Evolutionary conservation across 2,797 vertebrate genomes (phyloP).

Genomic region (Manis pentadactyla): DNA sequence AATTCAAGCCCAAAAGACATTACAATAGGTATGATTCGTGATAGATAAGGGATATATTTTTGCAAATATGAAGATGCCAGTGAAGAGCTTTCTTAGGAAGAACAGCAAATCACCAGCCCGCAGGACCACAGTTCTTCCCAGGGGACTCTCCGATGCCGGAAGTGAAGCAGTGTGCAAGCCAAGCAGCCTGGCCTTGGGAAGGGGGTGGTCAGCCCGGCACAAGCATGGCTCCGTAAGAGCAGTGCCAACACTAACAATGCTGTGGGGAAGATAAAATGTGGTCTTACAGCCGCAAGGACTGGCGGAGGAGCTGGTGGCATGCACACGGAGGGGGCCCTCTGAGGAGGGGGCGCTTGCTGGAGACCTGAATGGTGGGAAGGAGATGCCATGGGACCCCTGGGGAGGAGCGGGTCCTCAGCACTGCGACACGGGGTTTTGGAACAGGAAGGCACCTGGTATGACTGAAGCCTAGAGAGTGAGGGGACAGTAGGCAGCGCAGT

Average conservation of each 20-base stretch:
- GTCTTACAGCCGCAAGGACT: accelerated
- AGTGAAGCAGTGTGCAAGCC: no score
- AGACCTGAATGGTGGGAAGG: no score
- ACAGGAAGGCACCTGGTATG: no score
- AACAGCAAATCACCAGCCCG: background rate
- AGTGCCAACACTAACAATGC: background rate
- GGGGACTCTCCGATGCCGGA: background rate
- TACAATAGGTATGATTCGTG: background rate
- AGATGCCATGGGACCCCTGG: background rate
- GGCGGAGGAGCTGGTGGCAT: background rate
- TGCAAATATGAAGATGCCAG: background rate
- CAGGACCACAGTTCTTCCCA: background rate
- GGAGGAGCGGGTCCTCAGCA: background rate
- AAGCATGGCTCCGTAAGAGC: background rate
- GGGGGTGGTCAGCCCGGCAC: no score
- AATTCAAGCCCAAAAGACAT: background rate
- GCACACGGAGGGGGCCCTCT: background rate
- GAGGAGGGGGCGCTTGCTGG: background rate
- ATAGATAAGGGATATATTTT: background rate
- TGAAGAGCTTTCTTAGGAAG: background rate
- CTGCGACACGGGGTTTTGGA: background rate
- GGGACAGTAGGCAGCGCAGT: accelerated
- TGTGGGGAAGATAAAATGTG: background rate
- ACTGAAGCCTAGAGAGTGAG: accelerated
- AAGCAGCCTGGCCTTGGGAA: no score